phyloP scores from a whole-genome alignment of 2,113 vertebrate species.

The Melanerpes aurifrons region DNA sequence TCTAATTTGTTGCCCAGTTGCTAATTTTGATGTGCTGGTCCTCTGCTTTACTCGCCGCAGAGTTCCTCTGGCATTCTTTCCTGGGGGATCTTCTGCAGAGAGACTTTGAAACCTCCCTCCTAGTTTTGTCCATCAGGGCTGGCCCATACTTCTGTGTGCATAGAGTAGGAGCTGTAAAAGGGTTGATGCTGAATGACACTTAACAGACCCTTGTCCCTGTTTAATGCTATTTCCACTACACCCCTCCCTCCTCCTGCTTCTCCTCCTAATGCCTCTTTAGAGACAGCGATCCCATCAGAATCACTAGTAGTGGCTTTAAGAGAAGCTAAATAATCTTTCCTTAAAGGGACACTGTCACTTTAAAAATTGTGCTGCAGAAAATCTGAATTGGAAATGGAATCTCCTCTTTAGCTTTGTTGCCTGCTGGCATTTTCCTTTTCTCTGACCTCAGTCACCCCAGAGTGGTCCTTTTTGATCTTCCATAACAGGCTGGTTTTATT shows the following conservation, averaged over 20 bases:
- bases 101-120: neutral
- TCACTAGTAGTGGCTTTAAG: slow-evolving; percentile 44
- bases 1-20: neutral
- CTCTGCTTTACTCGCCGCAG: neutral
- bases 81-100: neutral
- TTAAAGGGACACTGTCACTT: slow-evolving; percentile 75
- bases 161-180: slow-evolving; percentile 76
- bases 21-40: neutral
- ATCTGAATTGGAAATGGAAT: neutral
- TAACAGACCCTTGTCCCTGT: slow-evolving; percentile 54
- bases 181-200: slow-evolving; percentile 72
- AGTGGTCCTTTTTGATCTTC: neutral
- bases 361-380: neutral
- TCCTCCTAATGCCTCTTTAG: slow-evolving; percentile 49
- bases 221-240: slow-evolving; percentile 40
- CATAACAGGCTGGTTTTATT: neutral
- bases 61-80: neutral
- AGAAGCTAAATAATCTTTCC: slow-evolving; percentile 25
- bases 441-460: neutral
- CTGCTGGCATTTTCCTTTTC: neutral
- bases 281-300: slow-evolving; percentile 41
- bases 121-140: neutral
- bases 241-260: slow-evolving; percentile 39
- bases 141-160: neutral
- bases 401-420: neutral